A percentile compares a stretch with the other conserved stretches of the same genome.
These are phyloP conservation scores for Rhinolophus sinicus DNA, from an alignment of 2,113 vertebrate species.

Conservation along the genomic window DNA sequence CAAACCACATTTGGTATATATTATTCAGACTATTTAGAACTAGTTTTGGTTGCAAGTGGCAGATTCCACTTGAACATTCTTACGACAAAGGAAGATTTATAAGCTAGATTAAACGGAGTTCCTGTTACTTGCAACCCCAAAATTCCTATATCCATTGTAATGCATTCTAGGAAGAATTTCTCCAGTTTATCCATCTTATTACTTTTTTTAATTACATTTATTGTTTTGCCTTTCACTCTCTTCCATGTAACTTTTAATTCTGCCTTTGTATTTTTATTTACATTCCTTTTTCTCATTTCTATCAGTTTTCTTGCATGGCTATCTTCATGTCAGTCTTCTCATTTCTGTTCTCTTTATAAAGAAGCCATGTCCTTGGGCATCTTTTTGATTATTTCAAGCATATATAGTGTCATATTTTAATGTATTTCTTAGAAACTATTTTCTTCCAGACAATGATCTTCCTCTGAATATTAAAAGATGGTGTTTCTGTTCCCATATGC, in stretches of 20 bases:
- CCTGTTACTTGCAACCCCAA: neutral
- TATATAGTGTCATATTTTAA: conserved; percentile 14
- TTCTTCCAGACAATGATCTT: neutral
- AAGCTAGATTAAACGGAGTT: neutral
- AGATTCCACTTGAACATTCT: neutral
- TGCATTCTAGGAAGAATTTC: neutral
- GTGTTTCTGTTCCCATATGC: neutral
- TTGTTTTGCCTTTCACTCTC: neutral
- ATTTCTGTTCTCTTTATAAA: conserved; percentile 37
- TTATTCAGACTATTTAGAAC: neutral
- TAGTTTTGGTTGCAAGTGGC: neutral
- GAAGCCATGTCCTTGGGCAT: neutral
- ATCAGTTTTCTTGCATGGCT: neutral
- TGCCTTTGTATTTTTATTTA: neutral
- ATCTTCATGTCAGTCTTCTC: neutral
- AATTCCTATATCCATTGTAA: neutral
- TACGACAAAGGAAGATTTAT: neutral
- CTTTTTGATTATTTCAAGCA: conserved; percentile 34
- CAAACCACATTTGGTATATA: neutral
- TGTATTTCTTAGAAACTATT: neutral
- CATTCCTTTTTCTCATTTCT: conserved; percentile 1
- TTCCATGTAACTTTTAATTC: conserved; percentile 11
- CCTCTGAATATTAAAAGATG: conserved; percentile 34
- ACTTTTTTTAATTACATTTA: neutral
- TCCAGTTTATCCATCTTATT: neutral